phyloP scores from a whole-genome alignment of 2,888 invertebrate genomes.

The Caradrina kadenii region DNA sequence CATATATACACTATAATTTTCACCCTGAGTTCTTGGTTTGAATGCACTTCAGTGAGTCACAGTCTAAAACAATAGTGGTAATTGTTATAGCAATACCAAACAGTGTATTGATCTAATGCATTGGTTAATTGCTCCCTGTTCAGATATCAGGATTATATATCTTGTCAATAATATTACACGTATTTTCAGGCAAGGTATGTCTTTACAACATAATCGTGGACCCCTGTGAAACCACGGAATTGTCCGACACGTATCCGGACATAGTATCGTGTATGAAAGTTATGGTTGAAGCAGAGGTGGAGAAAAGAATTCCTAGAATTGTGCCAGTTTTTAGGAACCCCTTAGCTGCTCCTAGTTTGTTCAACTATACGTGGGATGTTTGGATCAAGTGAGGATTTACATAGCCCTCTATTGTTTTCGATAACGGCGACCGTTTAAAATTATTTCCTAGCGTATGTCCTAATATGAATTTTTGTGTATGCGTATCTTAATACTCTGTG shows the following conservation, averaged over 20 bases:
- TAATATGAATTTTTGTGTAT: too few relatives aligned
- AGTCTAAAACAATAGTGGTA: background rate
- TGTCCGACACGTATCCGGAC: conserved; percentile 72
- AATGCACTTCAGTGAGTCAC: background rate
- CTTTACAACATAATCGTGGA: conserved; percentile 81
- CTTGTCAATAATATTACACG: background rate
- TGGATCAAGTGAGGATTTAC: conserved; percentile 63
- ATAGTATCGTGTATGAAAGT: conserved; percentile 69
- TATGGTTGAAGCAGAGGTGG: conserved; percentile 70
- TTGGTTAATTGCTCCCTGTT: background rate
- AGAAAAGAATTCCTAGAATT: conserved; percentile 72
- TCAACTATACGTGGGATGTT: conserved; percentile 80
- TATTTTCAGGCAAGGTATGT: conserved; percentile 75
- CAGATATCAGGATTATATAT: background rate
- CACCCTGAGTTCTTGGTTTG: background rate
- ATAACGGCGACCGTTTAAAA: background rate
- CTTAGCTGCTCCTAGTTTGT: conserved; percentile 73
- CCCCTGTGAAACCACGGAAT: conserved; percentile 80
- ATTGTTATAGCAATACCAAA: background rate
- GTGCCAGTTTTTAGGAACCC: conserved; percentile 75
- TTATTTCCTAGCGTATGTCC: background rate
- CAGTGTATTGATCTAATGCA: background rate
- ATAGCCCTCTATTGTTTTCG: background rate
- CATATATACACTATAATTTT: background rate
- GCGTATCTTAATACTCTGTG: background rate